Percentiles rank a stretch among this genome's conserved stretches.
These are phyloP conservation scores for Podilymbus podiceps DNA, from an alignment of 2,113 vertebrate genomes.

Conservation along the genomic window DNA sequence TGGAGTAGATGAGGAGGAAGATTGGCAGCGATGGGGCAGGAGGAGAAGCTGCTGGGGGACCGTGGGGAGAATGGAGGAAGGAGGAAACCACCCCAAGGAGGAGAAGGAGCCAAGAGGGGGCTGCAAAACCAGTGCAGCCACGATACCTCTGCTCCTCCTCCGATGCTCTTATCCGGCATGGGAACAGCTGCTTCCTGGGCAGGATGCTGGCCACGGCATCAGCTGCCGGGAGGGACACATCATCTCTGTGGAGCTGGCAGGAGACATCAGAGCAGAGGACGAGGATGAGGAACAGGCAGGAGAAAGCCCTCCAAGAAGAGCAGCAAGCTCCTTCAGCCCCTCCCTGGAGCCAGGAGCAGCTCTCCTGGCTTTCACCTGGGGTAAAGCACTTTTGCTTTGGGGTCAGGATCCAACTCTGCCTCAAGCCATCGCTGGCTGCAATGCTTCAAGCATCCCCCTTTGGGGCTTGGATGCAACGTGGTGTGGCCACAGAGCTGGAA, in stretches of 20 bases:
- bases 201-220: neutral
- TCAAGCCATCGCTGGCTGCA: fast-evolving
- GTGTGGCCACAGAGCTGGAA: neutral
- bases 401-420: neutral
- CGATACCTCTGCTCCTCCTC: fast-evolving
- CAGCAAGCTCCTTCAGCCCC: neutral
- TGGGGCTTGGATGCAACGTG: neutral
- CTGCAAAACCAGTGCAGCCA: fast-evolving
- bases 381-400: neutral
- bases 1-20: neutral
- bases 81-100: neutral
- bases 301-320: neutral
- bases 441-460: neutral
- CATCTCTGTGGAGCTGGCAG: neutral
- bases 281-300: neutral
- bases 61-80: neutral
- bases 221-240: neutral
- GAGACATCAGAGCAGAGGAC: neutral
- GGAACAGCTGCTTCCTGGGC: neutral
- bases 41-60: neutral
- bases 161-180: fast-evolving
- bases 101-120: neutral
- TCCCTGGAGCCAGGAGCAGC: neutral
- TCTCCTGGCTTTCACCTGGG: neutral
- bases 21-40: neutral